Conservation (phyloP, 2,888 invertebrate species). For the Drosophila longiperda region DNA sequence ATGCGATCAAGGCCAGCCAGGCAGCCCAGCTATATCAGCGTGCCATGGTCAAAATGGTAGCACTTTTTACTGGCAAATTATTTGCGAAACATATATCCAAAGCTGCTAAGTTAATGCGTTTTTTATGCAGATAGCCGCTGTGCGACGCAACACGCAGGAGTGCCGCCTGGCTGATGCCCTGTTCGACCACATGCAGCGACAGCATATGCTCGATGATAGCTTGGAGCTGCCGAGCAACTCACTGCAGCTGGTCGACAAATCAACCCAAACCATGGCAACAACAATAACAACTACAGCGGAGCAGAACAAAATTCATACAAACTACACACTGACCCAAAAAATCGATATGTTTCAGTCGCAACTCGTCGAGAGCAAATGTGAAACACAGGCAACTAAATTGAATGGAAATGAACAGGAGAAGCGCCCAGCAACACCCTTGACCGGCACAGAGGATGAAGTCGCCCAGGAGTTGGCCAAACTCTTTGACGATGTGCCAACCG, state of each 20-base stretch:
- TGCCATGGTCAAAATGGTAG: conserved; percentile 82
- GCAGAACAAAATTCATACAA: conserved; percentile 26
- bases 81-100: background rate
- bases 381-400: background rate
- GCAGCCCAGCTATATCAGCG: conserved; percentile 80
- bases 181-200: conserved; percentile 60
- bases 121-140: conserved; percentile 71
- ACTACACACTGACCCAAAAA: conserved; percentile 71
- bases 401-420: background rate
- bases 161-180: conserved; percentile 67
- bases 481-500: conserved; percentile 77
- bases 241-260: conserved; percentile 37
- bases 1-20: conserved; percentile 79
- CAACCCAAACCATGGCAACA: conserved; percentile 47
- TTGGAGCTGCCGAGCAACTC: background rate
- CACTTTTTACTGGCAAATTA: background rate
- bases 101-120: background rate
- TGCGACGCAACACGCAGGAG: conserved; percentile 77
- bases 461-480: conserved; percentile 76
- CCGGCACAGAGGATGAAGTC: conserved; percentile 67
- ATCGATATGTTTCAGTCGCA: conserved; percentile 79
- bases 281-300: conserved; percentile 5
- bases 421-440: conserved; percentile 11
- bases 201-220: conserved; percentile 13
- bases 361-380: conserved; percentile 54